phyloP scores from a whole-genome alignment of 92 coral and sea anemone species.

The Porites evermanni region DNA sequence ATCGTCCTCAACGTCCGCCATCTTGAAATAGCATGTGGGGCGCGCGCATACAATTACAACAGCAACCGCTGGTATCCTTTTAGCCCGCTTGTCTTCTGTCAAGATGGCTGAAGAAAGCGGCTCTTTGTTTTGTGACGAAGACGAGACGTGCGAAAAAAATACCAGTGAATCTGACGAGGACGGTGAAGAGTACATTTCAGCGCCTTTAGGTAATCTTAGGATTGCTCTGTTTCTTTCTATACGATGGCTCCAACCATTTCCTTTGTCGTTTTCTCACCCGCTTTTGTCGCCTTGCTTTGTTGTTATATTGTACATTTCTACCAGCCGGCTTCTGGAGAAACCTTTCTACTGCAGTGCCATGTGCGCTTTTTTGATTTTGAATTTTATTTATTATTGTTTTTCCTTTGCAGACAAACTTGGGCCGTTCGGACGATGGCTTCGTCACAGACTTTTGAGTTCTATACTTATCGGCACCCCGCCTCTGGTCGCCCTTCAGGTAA shows the following conservation, averaged over 20 bases:
- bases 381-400: not conserved
- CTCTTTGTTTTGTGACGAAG: conserved; percentile 63
- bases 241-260: not conserved
- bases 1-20: conserved; percentile 99
- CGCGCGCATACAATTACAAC: conserved; percentile 26
- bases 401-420: conserved; percentile 91
- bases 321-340: conserved; percentile 17
- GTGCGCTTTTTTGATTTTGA: not conserved
- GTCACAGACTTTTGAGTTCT: conserved; percentile 92
- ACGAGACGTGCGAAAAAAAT: conserved; percentile 79
- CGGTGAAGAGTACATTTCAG: conserved; percentile 80
- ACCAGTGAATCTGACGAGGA: conserved; percentile 83
- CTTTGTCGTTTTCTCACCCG: conserved; percentile 16
- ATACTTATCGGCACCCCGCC: conserved; percentile 98
- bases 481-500: conserved; percentile 96
- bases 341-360: not conserved
- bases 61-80: conserved; percentile 15
- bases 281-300: conserved; percentile 16
- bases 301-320: conserved; percentile 12
- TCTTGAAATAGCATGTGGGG: conserved; percentile 83
- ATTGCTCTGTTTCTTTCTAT: not conserved
- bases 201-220: conserved; percentile 88
- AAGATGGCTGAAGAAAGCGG: conserved; percentile 84
- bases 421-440: conserved; percentile 95
- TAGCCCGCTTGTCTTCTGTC: conserved; percentile 23